phyloP scores from a whole-genome alignment of 2,113 vertebrate genomes.

The Toxotes jaculatrix region DNA sequence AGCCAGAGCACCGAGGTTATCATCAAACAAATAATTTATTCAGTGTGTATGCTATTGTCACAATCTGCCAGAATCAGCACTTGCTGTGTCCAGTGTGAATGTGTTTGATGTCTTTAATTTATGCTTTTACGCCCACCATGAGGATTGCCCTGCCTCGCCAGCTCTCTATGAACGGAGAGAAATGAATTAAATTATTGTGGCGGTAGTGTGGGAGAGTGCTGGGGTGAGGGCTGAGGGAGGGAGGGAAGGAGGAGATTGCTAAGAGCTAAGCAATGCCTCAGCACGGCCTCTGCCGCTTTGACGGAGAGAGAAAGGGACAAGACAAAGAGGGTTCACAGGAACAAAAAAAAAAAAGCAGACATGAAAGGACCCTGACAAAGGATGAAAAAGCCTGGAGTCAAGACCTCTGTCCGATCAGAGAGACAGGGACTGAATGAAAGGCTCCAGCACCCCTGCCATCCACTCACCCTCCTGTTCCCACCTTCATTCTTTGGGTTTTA shows the following conservation, averaged over 20 bases:
- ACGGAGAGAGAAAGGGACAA: constrained; percentile 40
- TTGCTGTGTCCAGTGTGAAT: constrained; percentile 44
- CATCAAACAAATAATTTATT: constrained; percentile 43
- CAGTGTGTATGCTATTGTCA: constrained; percentile 44
- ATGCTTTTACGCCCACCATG: constrained; percentile 63
- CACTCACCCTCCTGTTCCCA: constrained; percentile 16
- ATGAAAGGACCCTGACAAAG: constrained; percentile 66
- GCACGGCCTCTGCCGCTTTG: constrained; percentile 35
- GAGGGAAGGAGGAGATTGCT: constrained; percentile 2
- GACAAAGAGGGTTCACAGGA: constrained; percentile 51
- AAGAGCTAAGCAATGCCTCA: constrained; percentile 40
- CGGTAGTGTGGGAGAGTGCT: constrained; percentile 50
- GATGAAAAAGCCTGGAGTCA: constrained; percentile 47
- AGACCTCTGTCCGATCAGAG: constrained; percentile 63
- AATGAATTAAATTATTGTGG: constrained; percentile 69
- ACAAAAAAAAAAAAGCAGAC: constrained; percentile 64
- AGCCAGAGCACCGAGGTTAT: constrained; percentile 47
- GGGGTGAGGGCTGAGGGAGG: neutral
- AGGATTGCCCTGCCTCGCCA: constrained; percentile 46
- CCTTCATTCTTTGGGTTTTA: constrained; percentile 44
- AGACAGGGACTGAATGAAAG: constrained; percentile 43
- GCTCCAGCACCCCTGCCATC: constrained; percentile 6
- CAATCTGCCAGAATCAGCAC: constrained; percentile 53
- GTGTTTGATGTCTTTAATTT: constrained; percentile 66
- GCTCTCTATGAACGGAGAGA: constrained; percentile 40